Percentiles rank a stretch among this genome's conserved stretches.
Conservation (phyloP, 1,140 invertebrate genomes). For the Drosophila sechellia region DNA sequence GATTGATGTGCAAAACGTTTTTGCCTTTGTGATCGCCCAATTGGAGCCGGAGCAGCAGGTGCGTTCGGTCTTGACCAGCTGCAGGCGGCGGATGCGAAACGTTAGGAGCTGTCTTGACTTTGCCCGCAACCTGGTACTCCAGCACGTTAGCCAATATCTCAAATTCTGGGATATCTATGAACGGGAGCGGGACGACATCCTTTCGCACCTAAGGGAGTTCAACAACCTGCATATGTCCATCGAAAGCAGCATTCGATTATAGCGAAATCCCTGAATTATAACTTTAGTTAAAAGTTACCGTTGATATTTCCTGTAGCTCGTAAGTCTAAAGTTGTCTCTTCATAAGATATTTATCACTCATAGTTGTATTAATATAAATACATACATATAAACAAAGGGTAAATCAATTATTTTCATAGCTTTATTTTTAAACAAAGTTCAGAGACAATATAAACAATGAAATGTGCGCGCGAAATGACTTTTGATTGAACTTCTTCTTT, state of each 20-base stretch:
- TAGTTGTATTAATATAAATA: constrained; percentile 8
- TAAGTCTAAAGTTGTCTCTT: constrained; percentile 53
- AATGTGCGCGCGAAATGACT: no score
- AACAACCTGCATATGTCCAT: constrained; percentile 70
- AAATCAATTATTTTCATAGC: neutral
- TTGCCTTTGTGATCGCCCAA: constrained; percentile 70
- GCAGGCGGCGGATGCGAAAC: constrained; percentile 48
- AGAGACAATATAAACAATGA: no score
- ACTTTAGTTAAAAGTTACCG: constrained; percentile 9
- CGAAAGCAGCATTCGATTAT: constrained; percentile 67
- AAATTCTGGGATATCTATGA: constrained; percentile 69
- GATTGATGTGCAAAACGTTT: constrained; percentile 62
- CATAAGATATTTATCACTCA: constrained; percentile 34
- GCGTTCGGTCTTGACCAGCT: constrained; percentile 53
- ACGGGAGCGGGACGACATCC: constrained; percentile 57
- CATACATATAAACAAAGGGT: neutral
- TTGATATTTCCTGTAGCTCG: constrained; percentile 26
- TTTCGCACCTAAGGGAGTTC: constrained; percentile 65
- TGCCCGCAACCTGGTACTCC: constrained; percentile 58
- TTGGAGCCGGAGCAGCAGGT: constrained; percentile 66
- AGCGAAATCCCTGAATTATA: constrained; percentile 18
- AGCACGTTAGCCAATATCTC: constrained; percentile 66
- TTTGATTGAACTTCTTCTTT: no score
- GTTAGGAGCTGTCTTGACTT: constrained; percentile 71
- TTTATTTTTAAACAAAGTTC: neutral